Percentiles rank a stretch among this genome's conserved stretches.
Evolutionary conservation across 2,888 invertebrate genomes (phyloP).

Genomic region (Drosophila histrio): DNA sequence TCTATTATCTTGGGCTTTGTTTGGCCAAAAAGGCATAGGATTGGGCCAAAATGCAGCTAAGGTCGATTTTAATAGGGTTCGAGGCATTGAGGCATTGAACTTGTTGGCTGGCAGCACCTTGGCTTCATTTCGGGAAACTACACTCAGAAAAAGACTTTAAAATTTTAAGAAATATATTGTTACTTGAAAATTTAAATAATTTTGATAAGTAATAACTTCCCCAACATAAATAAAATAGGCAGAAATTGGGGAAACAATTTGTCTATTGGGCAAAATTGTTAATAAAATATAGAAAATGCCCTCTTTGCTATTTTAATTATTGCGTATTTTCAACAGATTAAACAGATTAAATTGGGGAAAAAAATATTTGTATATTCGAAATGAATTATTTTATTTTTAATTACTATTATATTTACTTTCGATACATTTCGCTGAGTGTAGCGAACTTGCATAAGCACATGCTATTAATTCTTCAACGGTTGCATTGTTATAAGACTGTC

Average conservation of each 20-base stretch:
- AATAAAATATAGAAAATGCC: no score
- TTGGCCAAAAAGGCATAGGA: slow-evolving; percentile 45
- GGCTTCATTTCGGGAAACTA: slow-evolving; percentile 53
- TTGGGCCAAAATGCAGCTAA: slow-evolving; percentile 58
- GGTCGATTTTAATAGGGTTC: slow-evolving; percentile 79
- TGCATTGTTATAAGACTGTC: slow-evolving; percentile 60
- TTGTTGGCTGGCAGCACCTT: slow-evolving; percentile 70
- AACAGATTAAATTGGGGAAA: no score
- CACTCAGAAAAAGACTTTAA: slow-evolving; percentile 6
- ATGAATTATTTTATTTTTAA: no score
- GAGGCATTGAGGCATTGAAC: slow-evolving; percentile 80
- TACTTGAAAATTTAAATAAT: no score
- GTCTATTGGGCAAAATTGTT: no score
- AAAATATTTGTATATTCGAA: no score
- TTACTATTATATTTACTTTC: background rate
- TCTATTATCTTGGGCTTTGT: slow-evolving; percentile 54
- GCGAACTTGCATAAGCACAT: slow-evolving; percentile 58
- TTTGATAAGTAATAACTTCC: no score
- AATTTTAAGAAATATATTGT: background rate
- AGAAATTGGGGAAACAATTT: no score
- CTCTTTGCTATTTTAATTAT: no score
- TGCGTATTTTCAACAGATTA: no score
- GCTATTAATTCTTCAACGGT: slow-evolving; percentile 67
- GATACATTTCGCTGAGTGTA: slow-evolving; percentile 20
- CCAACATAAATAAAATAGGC: no score